Evolutionary conservation across 2,797 vertebrate genomes (phyloP), one percentile per base, ranked within the genome.

Genomic region (Macropodus opercularis): DNA sequence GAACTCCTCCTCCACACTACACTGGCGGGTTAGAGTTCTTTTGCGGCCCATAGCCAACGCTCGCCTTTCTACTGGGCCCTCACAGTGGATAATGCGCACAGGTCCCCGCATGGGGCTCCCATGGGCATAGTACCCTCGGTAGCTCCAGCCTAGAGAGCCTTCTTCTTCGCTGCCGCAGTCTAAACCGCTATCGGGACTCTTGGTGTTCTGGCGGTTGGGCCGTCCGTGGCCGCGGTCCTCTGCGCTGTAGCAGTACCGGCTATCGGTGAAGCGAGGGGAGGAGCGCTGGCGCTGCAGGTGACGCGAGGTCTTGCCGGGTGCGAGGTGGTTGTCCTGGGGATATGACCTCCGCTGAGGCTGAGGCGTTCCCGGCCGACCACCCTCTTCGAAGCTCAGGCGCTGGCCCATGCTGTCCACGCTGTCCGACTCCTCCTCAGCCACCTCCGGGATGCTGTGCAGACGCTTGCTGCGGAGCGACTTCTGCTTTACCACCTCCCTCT

Each of bases 381-480:
- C 77, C 0, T 91, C 90, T 66, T 92, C 87, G 1, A 90, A 91
- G 66, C 80, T 79, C 38, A 91, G 69, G 7, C 84, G 86, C 59
- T 92, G 93, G 59, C 87, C 90, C 77, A 86, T 77, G 60, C 77
- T 68, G 62, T 92, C 92, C 60, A 87, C 60, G 4, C 78, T 74
- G 60, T 96, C 96, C 0, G 85, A 80, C 23, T 96, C 95, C 80
- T 99, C 98, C 92, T 98, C 96, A 0, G 95, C 95, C 83, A 98
- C 96, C 91, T 98, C 98, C 0, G 98, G 96, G 83, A 98, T 98
- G 94, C 96, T 98, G 93, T 95, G 96, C 70, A 99, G 95, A 54
- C 93, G 94, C 79, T 97, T 95, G 85, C 93, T 94, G 84, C 93
- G 95, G 18, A 90, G 94, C 9, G 89, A 95, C 75, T 86, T 92